Conservation (phyloP, 2,113 vertebrate species). For the Siniperca knerii region DNA sequence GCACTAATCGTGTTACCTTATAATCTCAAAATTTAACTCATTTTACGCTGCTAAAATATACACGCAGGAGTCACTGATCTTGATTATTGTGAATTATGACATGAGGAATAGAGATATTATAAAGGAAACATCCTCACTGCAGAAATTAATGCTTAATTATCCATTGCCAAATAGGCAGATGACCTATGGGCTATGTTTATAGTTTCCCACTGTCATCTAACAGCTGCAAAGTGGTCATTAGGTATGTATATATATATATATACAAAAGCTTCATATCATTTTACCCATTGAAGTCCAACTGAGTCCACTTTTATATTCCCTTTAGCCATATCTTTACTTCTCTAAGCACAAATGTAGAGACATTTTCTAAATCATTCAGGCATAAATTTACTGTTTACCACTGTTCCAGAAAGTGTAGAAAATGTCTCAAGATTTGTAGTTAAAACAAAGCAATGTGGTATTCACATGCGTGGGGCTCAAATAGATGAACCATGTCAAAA, state of each 20-base stretch:
- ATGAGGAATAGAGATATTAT: not conserved
- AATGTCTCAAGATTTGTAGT: not conserved
- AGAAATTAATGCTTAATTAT: conserved; percentile 42
- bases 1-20: not conserved
- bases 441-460: not conserved
- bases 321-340: not conserved
- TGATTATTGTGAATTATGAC: not conserved
- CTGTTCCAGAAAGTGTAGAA: not conserved
- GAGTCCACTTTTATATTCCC: not conserved
- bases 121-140: conserved; percentile 12
- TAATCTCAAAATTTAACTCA: not conserved
- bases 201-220: conserved; percentile 29
- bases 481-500: not conserved
- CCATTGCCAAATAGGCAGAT: conserved; percentile 24
- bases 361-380: not conserved
- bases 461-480: not conserved
- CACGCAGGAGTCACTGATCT: not conserved
- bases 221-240: conserved; percentile 43
- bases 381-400: not conserved
- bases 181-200: conserved; percentile 44
- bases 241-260: conserved; percentile 22
- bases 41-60: not conserved
- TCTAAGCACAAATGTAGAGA: not conserved
- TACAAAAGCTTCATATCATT: conserved; percentile 12
- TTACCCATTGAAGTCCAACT: not conserved